These are phyloP conservation scores for Caenorhabditis sp. DNA, from an alignment of 2,888 invertebrate genomes.

Conservation along the genomic window DNA sequence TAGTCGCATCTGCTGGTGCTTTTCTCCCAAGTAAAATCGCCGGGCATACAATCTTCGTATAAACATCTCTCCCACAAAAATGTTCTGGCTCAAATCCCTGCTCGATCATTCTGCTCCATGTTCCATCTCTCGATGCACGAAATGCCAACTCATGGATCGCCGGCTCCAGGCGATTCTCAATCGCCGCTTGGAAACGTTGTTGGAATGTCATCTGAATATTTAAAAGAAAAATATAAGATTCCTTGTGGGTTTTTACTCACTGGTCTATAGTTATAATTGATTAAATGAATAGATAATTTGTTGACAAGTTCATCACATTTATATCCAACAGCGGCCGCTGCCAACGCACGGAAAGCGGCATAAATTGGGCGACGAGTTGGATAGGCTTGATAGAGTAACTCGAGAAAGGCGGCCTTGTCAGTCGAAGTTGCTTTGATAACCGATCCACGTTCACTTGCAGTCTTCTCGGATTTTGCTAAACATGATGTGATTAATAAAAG, in stretches of 20 bases:
- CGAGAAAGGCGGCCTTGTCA: constrained; percentile 44
- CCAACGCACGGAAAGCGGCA: constrained; percentile 46
- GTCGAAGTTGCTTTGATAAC: constrained; percentile 24
- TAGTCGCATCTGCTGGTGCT: constrained; percentile 21
- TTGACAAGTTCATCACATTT: constrained; percentile 37
- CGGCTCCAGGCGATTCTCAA: constrained; percentile 38
- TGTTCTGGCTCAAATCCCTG: constrained; percentile 53
- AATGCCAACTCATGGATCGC: constrained; percentile 39
- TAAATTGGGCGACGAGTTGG: constrained; percentile 55
- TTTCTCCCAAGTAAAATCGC: constrained; percentile 38
- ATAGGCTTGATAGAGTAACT: constrained; percentile 54
- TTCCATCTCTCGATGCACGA: constrained; percentile 35
- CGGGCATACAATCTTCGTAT: constrained; percentile 54
- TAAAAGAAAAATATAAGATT: not conserved
- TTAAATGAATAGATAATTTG: constrained; percentile 41
- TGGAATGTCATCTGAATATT: constrained; percentile 31
- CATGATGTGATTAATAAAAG: no score
- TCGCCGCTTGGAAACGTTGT: constrained; percentile 30
- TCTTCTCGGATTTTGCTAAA: constrained; percentile 28
- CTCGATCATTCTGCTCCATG: constrained; percentile 48
- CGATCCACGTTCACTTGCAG: constrained; percentile 17
- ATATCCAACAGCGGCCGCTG: constrained; percentile 47
- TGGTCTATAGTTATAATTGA: constrained; percentile 43
- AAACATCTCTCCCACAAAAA: constrained; percentile 44
- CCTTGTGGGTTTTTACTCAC: constrained; percentile 10